Evolutionary conservation across 1,140 invertebrate species (phyloP).

Genomic region (Leptoteleia sp.): DNA sequence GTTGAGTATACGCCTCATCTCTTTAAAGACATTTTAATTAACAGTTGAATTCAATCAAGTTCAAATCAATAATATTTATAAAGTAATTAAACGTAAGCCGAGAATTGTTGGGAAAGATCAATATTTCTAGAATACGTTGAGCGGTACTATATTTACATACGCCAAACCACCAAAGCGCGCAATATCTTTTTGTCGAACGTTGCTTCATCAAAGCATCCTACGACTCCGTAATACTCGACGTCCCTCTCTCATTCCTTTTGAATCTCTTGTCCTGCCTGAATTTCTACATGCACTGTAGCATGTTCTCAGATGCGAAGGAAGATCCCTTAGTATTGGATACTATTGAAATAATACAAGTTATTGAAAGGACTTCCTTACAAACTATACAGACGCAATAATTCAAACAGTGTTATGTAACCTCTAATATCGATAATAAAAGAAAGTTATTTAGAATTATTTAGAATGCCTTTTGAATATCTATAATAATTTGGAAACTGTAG

Average conservation of each 20-base stretch:
- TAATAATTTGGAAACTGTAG: too few relatives aligned
- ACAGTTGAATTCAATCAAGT: too few relatives aligned
- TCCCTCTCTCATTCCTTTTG: neutral
- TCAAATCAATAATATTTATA: too few relatives aligned
- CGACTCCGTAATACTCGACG: neutral
- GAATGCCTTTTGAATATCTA: too few relatives aligned
- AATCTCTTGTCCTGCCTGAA: neutral
- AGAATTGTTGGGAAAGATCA: conserved; percentile 2
- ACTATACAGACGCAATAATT: too few relatives aligned
- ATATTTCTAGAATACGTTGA: neutral
- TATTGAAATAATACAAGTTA: too few relatives aligned
- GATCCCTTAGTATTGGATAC: conserved; percentile 5
- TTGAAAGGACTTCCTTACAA: too few relatives aligned
- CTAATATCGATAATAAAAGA: too few relatives aligned
- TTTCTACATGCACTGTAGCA: neutral
- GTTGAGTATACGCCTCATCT: too few relatives aligned
- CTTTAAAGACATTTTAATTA: too few relatives aligned
- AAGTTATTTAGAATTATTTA: too few relatives aligned
- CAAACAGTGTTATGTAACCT: too few relatives aligned
- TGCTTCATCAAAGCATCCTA: neutral
- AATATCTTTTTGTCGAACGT: neutral
- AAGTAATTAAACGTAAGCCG: neutral
- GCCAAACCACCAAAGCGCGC: neutral
- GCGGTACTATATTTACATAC: neutral
- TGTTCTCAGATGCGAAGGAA: conserved; percentile 1